Conservation (phyloP, 1,140 invertebrate species). For the Drosophila trapezifrons region DNA sequence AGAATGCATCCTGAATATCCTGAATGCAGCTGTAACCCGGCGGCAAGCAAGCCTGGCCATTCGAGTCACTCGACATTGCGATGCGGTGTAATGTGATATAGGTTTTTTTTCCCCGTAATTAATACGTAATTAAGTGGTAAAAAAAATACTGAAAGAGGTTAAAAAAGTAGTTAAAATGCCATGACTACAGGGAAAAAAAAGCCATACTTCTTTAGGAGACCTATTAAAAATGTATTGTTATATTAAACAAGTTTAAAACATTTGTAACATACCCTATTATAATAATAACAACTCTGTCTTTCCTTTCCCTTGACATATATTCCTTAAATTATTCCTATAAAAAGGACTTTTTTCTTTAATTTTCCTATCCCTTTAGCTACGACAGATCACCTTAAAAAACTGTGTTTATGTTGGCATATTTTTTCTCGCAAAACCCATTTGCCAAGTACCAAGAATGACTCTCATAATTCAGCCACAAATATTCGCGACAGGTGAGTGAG, state of each 20-base stretch:
- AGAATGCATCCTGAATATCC: slow-evolving; percentile 11
- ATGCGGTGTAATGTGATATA: slow-evolving; percentile 21
- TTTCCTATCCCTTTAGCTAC: not conserved
- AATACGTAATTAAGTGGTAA: not conserved
- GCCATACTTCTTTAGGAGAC: fast-evolving
- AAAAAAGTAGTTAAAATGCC: not conserved
- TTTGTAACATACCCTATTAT: not conserved
- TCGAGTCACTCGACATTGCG: slow-evolving; percentile 24
- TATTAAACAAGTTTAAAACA: not conserved
- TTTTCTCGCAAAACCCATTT: not conserved
- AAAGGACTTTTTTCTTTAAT: not conserved
- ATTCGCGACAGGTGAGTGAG: slow-evolving; percentile 5
- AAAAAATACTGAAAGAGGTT: not conserved
- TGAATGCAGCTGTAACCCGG: slow-evolving; percentile 49
- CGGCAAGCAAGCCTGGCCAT: slow-evolving; percentile 18
- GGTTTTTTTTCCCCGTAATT: not conserved
- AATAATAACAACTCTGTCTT: not conserved
- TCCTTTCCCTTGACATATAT: not conserved
- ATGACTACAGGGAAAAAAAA: no score
- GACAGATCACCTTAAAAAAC: not conserved
- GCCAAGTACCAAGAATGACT: not conserved
- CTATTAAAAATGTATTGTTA: not conserved
- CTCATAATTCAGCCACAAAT: slow-evolving; percentile 2
- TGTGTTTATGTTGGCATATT: not conserved
- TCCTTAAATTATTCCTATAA: not conserved